Percentiles rank a stretch among this genome's conserved stretches.
Evolutionary conservation across 2,797 vertebrate species (phyloP).

Genomic region (Meda fulgida): DNA sequence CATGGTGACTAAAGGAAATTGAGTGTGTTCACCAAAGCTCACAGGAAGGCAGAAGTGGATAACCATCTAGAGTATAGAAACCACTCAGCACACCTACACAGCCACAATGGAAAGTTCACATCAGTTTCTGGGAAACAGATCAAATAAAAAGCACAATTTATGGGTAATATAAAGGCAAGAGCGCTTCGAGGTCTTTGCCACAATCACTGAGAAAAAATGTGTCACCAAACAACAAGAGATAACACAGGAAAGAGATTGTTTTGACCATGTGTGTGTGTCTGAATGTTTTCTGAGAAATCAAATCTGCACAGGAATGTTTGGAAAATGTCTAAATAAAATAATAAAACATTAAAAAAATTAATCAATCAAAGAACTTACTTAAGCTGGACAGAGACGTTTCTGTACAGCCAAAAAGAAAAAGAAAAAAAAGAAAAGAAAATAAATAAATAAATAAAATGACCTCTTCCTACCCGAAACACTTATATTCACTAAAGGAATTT

Average conservation of each 20-base stretch:
- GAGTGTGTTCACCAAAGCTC: background rate
- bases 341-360: background rate
- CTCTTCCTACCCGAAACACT: too few species aligned
- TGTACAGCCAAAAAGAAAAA: too few species aligned
- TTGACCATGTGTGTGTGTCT: background rate
- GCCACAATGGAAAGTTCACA: conserved; percentile 32
- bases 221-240: conserved; percentile 13
- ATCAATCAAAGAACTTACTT: too few species aligned
- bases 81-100: conserved; percentile 47
- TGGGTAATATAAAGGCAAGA: conserved; percentile 38
- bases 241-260: background rate
- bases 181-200: background rate
- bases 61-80: conserved; percentile 32
- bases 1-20: background rate
- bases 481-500: too few species aligned
- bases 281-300: background rate
- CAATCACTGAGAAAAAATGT: conserved; percentile 27
- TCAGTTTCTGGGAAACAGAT: conserved; percentile 34
- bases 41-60: conserved; percentile 23
- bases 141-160: conserved; percentile 39
- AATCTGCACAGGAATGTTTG: conserved; percentile 15
- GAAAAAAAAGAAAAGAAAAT: too few species aligned
- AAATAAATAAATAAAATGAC: too few species aligned
- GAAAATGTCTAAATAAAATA: background rate
- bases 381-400: too few species aligned